These are phyloP conservation scores for Thera britannica DNA, from an alignment of 2,888 invertebrate species.

Conservation along the genomic window DNA sequence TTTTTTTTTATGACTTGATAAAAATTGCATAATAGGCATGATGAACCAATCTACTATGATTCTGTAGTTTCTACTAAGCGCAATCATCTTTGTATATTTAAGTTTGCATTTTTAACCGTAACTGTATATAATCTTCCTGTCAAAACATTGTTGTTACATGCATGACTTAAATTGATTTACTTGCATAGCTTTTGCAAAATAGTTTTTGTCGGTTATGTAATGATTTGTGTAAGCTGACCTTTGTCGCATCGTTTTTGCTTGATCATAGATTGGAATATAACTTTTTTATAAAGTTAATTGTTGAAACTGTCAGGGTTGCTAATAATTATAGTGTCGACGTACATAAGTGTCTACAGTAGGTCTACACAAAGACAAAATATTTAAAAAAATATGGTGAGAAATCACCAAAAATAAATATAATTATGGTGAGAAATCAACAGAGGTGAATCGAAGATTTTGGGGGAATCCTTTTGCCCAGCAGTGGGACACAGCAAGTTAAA, in stretches of 20 bases:
- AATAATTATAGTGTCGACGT: too few species aligned
- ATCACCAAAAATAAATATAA: too few species aligned
- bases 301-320: neutral
- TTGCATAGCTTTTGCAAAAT: conserved; percentile 29
- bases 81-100: conserved; percentile 11
- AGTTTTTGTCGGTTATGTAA: conserved; percentile 37
- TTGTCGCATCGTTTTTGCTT: conserved; percentile 24
- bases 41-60: neutral
- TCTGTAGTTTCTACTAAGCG: neutral
- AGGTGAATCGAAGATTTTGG: too few species aligned
- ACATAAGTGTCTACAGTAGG: too few species aligned
- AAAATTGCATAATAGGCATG: too few species aligned
- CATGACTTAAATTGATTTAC: conserved; percentile 39
- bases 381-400: too few species aligned
- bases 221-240: conserved; percentile 29
- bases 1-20: too few species aligned
- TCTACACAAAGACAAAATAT: too few species aligned
- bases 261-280: conserved; percentile 14
- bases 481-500: too few species aligned
- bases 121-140: conserved; percentile 39
- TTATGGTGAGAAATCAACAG: too few species aligned
- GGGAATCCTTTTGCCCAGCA: too few species aligned
- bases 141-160: conserved; percentile 33
- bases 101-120: conserved; percentile 29
- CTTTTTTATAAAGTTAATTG: neutral